Base-by-base conservation (phyloP, 2,797 vertebrate species). In the Calcarius lapponicus region DNA sequence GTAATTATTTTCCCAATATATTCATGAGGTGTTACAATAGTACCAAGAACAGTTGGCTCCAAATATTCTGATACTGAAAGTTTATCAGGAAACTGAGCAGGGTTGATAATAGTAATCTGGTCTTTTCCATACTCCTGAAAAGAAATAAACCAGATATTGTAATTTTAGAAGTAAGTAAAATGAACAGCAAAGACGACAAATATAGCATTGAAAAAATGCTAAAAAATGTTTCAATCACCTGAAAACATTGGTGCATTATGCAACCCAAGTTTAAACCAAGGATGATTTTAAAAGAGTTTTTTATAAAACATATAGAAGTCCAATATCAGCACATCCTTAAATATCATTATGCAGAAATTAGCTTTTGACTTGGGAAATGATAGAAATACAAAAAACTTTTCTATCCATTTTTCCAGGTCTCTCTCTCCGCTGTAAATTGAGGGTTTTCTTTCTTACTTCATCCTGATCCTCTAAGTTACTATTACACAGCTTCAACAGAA, bases 1-100 rank as follows among this genome's bases (percentile, higher is more conserved):
- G 80, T 74, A 97, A 99, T 98, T 92, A 99, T 99, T 97, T 98
- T 98, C 54, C 99, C 98, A 51, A 97, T 99, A 95, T 98, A 99
- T 72, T 97, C 95, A 48, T 98, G 98, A 29, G 99, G 99, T 86
- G 99, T 95, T 40, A 99, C 98, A 93, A 99, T 98, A 48, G 99
- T 99, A 31, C 99, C 99, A 92, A 98, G 75, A 87, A 99, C 98
- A 97, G 98, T 98, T 21, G 99, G 99, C 91, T 99, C 99, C 97
- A 99, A 97, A 96, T 99, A 99, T 92, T 99, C 97, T 2, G 97
- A 97, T 73, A 99, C 99, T 34, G 97, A 96, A 19, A 98, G 96
- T 86, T 97, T 98, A 70, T 99, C 99, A 40, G 99, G 99, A 96
- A 99, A 99, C 53, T 99, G 98, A 92, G 98, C 96, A 9, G 99